Conservation (phyloP, 2,797 vertebrate genomes). For the Schizopygopsis malacanthus region DNA sequence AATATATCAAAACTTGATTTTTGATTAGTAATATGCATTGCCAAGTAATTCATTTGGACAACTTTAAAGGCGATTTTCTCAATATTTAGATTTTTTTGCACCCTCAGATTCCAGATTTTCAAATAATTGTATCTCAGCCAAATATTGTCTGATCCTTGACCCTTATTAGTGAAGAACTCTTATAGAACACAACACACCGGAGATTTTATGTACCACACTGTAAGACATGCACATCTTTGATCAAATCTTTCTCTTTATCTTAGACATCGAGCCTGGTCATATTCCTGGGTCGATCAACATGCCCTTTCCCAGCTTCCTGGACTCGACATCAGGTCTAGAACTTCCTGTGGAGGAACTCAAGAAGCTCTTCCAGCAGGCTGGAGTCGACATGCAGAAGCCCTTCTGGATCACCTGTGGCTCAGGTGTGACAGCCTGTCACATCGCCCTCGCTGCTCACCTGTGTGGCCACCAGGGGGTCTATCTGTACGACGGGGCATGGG, state of each 20-base stretch:
- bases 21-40: too few species aligned
- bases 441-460: conserved; percentile 87
- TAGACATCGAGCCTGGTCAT: conserved; percentile 87
- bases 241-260: neutral
- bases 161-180: neutral
- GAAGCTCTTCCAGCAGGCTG: conserved; percentile 80
- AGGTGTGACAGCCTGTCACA: conserved; percentile 91
- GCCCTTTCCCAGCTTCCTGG: conserved; percentile 87
- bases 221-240: neutral
- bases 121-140: too few species aligned
- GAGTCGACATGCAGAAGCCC: conserved; percentile 84
- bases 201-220: neutral
- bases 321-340: conserved; percentile 79
- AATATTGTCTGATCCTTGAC: too few species aligned
- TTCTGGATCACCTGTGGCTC: conserved; percentile 88
- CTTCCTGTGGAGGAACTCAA: conserved; percentile 80
- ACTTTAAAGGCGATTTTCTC: too few species aligned
- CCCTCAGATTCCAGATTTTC: too few species aligned
- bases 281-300: conserved; percentile 88
- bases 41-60: too few species aligned
- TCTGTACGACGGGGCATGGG: conserved; percentile 94
- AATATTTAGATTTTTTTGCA: too few species aligned
- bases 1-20: too few species aligned
- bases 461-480: conserved; percentile 85
- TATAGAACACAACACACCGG: neutral